Evolutionary conservation across 2,888 invertebrate genomes (phyloP).

Genomic region (Clostera curtula): DNA sequence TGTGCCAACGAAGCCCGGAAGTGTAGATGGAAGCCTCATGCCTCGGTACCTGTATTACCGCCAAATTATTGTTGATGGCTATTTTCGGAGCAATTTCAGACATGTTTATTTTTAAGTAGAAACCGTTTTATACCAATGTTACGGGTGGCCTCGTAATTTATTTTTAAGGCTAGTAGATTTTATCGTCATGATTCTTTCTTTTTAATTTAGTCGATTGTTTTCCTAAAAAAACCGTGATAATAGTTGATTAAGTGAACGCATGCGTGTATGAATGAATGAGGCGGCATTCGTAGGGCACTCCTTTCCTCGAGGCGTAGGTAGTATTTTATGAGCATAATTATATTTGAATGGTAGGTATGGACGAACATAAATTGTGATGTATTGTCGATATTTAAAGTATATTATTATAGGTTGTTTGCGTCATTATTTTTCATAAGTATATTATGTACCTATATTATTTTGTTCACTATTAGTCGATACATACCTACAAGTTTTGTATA

Average conservation of each 20-base stretch:
- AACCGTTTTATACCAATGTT: conserved; percentile 50
- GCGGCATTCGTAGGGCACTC: conserved; percentile 67
- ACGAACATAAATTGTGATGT: conserved; percentile 50
- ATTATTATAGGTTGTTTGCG: conserved; percentile 47
- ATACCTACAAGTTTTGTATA: conserved; percentile 22
- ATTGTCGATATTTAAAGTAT: conserved; percentile 53
- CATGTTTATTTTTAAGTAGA: conserved; percentile 55
- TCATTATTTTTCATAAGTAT: conserved; percentile 31
- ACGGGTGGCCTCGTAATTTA: conserved; percentile 64
- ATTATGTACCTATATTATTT: too few species aligned
- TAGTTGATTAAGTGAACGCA: conserved; percentile 66
- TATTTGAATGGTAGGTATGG: conserved; percentile 47
- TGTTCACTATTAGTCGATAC: conserved; percentile 40
- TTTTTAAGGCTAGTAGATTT: conserved; percentile 70
- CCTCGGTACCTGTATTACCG: conserved; percentile 40
- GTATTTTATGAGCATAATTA: conserved; percentile 32
- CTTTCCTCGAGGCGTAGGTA: conserved; percentile 58
- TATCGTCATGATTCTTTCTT: conserved; percentile 58
- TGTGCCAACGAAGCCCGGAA: conserved; percentile 65
- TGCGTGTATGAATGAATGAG: conserved; percentile 51
- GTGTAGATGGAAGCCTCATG: conserved; percentile 35
- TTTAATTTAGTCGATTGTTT: conserved; percentile 58
- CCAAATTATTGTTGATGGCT: conserved; percentile 36
- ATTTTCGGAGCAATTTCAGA: conserved; percentile 40
- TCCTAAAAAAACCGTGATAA: conserved; percentile 72